Percentiles rank a stretch among this genome's conserved stretches.
Conservation (phyloP, 2,797 vertebrate species). For the Arremon brunneinucha region DNA sequence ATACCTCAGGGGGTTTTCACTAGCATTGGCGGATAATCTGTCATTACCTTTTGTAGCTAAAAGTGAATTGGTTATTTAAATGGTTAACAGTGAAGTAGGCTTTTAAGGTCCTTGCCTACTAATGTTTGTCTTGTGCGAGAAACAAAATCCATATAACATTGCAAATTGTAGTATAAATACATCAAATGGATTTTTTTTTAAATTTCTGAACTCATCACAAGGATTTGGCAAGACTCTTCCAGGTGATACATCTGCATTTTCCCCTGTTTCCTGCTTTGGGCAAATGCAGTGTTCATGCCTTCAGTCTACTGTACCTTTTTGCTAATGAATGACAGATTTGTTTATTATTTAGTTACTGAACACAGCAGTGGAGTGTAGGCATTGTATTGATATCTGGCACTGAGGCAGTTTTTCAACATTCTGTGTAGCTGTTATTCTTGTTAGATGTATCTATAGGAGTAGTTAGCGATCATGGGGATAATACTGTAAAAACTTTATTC, state of each 20-base stretch:
- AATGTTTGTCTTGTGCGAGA: background rate
- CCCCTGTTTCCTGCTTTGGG: background rate
- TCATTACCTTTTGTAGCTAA: background rate
- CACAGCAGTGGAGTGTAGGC: background rate
- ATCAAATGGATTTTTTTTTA: accelerated
- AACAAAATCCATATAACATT: background rate
- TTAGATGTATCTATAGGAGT: background rate
- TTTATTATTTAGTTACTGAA: background rate
- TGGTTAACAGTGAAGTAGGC: background rate
- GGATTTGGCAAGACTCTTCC: background rate
- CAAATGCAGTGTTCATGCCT: background rate
- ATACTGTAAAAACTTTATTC: background rate
- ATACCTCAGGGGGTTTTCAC: background rate
- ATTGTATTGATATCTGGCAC: background rate
- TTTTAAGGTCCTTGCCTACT: background rate
- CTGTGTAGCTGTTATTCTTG: background rate
- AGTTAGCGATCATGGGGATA: background rate
- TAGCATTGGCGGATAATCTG: background rate
- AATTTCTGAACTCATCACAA: background rate
- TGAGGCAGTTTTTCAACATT: background rate
- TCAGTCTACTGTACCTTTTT: background rate
- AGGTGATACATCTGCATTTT: background rate
- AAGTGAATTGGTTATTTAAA: background rate
- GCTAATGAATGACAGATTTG: background rate
- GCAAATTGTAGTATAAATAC: background rate